Evolutionary conservation across 2,888 invertebrate species (phyloP).

Genomic region (Microctonus aethiopoides): DNA sequence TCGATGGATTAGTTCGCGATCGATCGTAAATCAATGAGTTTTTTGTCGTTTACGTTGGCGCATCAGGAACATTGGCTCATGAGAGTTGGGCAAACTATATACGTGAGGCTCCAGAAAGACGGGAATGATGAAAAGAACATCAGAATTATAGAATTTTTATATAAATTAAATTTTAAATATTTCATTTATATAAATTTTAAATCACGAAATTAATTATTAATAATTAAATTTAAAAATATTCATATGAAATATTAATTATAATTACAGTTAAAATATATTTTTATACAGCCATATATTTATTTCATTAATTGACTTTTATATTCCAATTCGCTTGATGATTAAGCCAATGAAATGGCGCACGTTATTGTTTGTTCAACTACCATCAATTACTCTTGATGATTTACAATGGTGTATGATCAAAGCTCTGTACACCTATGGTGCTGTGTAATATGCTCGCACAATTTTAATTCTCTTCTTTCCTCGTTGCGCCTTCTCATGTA

Average conservation of each 20-base stretch:
- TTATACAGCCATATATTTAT: not conserved
- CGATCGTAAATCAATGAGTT: slow-evolving; percentile 25
- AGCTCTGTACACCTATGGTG: not conserved
- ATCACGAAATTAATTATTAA: not conserved
- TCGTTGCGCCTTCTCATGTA: slow-evolving; percentile 45
- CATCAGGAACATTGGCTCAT: not conserved
- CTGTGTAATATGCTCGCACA: too few species aligned
- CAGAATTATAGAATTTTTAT: not conserved
- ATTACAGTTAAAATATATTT: not conserved
- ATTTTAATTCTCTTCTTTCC: slow-evolving; percentile 13
- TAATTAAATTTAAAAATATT: not conserved
- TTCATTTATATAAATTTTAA: not conserved
- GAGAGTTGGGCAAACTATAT: slow-evolving; percentile 1
- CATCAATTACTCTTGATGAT: slow-evolving; percentile 1
- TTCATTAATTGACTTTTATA: slow-evolving; percentile 7
- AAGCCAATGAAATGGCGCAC: not conserved
- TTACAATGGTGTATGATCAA: slow-evolving; percentile 3
- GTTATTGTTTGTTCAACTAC: slow-evolving; percentile 13
- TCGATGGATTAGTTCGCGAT: slow-evolving; percentile 31
- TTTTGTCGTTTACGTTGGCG: slow-evolving; percentile 14
- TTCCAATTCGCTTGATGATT: not conserved
- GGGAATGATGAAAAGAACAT: slow-evolving; percentile 15
- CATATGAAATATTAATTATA: too few species aligned
- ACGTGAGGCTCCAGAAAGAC: slow-evolving; percentile 22
- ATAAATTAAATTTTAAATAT: slow-evolving; percentile 6